Evolutionary conservation across 2,888 invertebrate genomes (phyloP).

Genomic region (Onchidella celtica): DNA sequence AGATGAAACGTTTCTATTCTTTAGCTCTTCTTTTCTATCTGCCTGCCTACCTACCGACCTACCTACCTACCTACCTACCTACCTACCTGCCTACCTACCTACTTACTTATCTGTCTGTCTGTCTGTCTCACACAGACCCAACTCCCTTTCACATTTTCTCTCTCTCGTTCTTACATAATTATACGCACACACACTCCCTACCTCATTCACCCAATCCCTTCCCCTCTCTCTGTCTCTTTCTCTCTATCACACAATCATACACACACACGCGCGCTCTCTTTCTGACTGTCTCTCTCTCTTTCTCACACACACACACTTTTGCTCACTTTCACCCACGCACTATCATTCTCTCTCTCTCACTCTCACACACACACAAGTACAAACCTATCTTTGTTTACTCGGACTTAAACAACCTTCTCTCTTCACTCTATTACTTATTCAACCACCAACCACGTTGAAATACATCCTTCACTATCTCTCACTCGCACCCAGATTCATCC

Average conservation of each 20-base stretch:
- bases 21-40: too few species aligned
- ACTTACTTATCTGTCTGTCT: background rate
- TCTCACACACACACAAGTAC: background rate
- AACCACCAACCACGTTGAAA: too few species aligned
- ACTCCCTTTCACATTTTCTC: background rate
- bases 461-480: too few species aligned
- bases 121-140: too few species aligned
- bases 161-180: background rate
- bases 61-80: background rate
- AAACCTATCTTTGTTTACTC: too few species aligned
- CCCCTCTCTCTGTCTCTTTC: background rate
- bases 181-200: background rate
- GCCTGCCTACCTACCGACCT: too few species aligned
- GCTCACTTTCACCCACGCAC: background rate
- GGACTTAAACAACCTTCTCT: too few species aligned
- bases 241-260: background rate
- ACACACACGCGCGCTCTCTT: background rate
- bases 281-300: background rate
- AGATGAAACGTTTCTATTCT: too few species aligned
- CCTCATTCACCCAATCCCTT: background rate
- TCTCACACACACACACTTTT: background rate
- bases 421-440: too few species aligned
- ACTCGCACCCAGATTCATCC: too few species aligned
- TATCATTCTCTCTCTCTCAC: background rate
- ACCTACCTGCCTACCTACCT: too few species aligned